Percentiles rank a stretch among this genome's conserved stretches.
These are phyloP conservation scores for Andrena chrysosceles DNA, from an alignment of 2,888 invertebrate genomes.

Conservation along the genomic window DNA sequence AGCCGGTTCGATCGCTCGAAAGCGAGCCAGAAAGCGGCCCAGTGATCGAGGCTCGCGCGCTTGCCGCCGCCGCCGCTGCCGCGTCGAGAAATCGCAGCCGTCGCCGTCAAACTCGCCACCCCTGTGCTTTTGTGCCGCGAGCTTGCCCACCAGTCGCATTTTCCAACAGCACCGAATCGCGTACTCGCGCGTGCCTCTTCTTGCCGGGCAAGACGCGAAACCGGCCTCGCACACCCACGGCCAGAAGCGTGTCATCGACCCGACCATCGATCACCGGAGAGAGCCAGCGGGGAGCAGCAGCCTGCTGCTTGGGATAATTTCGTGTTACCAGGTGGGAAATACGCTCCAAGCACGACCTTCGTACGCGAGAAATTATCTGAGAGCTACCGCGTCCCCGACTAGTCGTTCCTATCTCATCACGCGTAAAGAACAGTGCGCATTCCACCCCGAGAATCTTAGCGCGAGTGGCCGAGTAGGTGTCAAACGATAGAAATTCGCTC, in stretches of 20 bases:
- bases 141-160: not conserved
- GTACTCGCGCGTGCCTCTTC: too few species aligned
- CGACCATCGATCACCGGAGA: conserved; percentile 6
- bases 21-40: conserved; percentile 59
- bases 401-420: not conserved
- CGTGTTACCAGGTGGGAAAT: conserved; percentile 5
- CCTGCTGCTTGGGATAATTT: not conserved
- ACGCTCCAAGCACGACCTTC: not conserved
- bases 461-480: not conserved
- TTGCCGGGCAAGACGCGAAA: not conserved
- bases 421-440: not conserved
- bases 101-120: not conserved
- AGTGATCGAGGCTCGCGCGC: conserved; percentile 56
- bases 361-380: too few species aligned
- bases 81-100: conserved; percentile 7
- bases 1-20: conserved; percentile 68
- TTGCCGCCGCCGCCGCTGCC: not conserved
- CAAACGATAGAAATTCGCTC: not conserved
- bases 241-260: conserved; percentile 2
- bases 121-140: conserved; percentile 17
- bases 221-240: not conserved
- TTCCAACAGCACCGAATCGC: too few species aligned
- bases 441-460: not conserved
- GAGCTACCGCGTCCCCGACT: not conserved
- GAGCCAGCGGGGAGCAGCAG: not conserved